Evolutionary conservation across 2,113 vertebrate species (phyloP).

Genomic region (Isurus oxyrinchus): DNA sequence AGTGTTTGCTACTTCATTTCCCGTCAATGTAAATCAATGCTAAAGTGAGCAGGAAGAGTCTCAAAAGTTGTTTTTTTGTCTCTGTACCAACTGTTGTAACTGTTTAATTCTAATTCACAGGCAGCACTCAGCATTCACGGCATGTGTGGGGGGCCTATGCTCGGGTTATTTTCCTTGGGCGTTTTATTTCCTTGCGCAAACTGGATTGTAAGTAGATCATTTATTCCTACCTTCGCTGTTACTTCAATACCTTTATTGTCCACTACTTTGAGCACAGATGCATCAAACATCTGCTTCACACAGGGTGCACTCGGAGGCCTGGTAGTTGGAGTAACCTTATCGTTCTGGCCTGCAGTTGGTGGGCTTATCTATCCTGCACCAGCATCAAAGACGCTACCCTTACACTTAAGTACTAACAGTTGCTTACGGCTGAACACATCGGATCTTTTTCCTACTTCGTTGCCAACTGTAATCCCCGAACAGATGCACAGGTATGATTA

Average conservation of each 20-base stretch:
- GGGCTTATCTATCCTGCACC: slow-evolving; percentile 65
- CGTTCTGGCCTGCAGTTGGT: slow-evolving; percentile 63
- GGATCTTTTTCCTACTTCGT: rapidly evolving
- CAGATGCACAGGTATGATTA: background rate
- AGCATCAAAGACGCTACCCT: slow-evolving; percentile 52
- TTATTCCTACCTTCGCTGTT: background rate
- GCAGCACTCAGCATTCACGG: slow-evolving; percentile 76
- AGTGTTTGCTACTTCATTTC: background rate
- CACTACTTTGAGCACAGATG: background rate
- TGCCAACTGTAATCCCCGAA: slow-evolving; percentile 33
- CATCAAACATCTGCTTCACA: slow-evolving; percentile 2
- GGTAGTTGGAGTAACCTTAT: slow-evolving; percentile 55
- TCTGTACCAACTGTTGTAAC: background rate
- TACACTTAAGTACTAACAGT: slow-evolving; percentile 55
- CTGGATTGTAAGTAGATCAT: slow-evolving; percentile 64
- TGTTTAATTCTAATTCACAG: slow-evolving; percentile 48
- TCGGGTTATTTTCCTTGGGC: slow-evolving; percentile 73
- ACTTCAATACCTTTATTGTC: background rate
- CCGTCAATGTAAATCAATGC: background rate
- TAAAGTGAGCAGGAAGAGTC: background rate
- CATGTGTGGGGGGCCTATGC: slow-evolving; percentile 77
- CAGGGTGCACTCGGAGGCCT: slow-evolving; percentile 71
- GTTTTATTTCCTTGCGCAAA: slow-evolving; percentile 74
- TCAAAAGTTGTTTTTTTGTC: background rate
- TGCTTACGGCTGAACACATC: slow-evolving; percentile 51